Evolutionary conservation across 2,888 invertebrate species (phyloP), one percentile per base, ranked within the genome.

Genomic region (Carcina quercana): DNA sequence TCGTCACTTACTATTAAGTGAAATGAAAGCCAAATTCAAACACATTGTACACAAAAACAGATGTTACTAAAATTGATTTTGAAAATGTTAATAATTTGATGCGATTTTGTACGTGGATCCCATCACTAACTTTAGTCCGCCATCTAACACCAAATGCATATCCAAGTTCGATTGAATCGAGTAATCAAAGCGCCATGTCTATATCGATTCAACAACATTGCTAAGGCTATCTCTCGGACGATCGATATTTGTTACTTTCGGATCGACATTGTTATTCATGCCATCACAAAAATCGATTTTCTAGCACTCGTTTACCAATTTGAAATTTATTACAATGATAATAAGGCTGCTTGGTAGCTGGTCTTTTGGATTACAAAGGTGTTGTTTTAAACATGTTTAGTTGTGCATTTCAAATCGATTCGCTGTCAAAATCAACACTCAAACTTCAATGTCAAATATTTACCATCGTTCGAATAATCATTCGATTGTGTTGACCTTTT

Each of bases 131-230:
- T n/a, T n/a, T n/a, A n/a, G n/a, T n/a, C n/a, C n/a, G n/a, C n/a
- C n/a, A n/a, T n/a, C n/a, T n/a, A 55, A 54, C 53, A 47, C 52
- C 53, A 45, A 57, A 64, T 47, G 60, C 63, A 54, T 60, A 65
- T 66, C 67, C 67, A 59, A 69, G 63, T 67, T 59, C 66, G 69
- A 74, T 69, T 73, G 69, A 78, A 79, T 74, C 79, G 66, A 70
- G 67, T 70, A 80, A 82, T 80, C 82, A 80, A 76, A 76, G 69
- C 71, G 59, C 72, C 78, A 69, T 75, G 80, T 80, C 75, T 68
- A 64, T 72, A 76, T 76, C 74, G 70, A 75, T 74, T 66, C 73
- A 70, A 76, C 76, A 73, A 78, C 61, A 56, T 66, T 50, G 61
- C 66, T 60, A 62, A 35, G 61, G 70, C 75, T 78, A 80, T 82